phyloP scores from a whole-genome alignment of 1,140 invertebrate genomes.

The Drosophila tani region DNA sequence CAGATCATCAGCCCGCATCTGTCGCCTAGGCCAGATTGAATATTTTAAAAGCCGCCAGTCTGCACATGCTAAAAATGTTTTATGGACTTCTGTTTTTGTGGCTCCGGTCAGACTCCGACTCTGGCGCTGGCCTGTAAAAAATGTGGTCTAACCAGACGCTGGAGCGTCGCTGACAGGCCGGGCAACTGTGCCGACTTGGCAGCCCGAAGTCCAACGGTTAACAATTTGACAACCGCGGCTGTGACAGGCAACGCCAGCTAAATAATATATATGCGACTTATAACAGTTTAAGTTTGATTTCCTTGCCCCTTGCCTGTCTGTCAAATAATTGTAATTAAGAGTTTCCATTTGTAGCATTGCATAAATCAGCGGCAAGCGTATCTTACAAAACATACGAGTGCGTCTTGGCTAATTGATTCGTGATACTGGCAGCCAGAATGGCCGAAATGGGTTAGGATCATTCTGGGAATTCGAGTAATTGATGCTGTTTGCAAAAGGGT shows the following conservation, averaged over 20 bases:
- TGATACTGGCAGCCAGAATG: constrained; percentile 19
- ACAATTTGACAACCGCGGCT: constrained; percentile 56
- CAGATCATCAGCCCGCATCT: constrained; percentile 51
- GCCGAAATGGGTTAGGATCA: constrained; percentile 30
- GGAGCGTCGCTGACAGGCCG: constrained; percentile 44
- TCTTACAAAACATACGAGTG: constrained; percentile 5
- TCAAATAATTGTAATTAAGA: constrained; percentile 52
- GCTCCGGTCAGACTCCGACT: background rate
- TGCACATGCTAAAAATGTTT: constrained; percentile 66
- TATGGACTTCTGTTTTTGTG: constrained; percentile 58
- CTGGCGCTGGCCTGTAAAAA: constrained; percentile 21
- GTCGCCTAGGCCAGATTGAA: constrained; percentile 39
- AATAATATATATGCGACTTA: constrained; percentile 52
- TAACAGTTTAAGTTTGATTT: constrained; percentile 56
- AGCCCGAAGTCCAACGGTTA: constrained; percentile 46
- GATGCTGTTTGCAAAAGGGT: constrained; percentile 18
- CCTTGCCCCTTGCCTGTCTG: constrained; percentile 3
- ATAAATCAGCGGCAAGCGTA: constrained; percentile 38
- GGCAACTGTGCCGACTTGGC: constrained; percentile 25
- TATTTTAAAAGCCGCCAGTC: constrained; percentile 62
- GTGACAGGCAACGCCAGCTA: constrained; percentile 51
- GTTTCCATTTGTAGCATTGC: constrained; percentile 47
- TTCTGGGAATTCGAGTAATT: constrained; percentile 23
- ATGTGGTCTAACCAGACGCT: constrained; percentile 60
- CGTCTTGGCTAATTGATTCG: constrained; percentile 38